phyloP scores from a whole-genome alignment of 2,797 vertebrate genomes.

The Oreochromis grahami region DNA sequence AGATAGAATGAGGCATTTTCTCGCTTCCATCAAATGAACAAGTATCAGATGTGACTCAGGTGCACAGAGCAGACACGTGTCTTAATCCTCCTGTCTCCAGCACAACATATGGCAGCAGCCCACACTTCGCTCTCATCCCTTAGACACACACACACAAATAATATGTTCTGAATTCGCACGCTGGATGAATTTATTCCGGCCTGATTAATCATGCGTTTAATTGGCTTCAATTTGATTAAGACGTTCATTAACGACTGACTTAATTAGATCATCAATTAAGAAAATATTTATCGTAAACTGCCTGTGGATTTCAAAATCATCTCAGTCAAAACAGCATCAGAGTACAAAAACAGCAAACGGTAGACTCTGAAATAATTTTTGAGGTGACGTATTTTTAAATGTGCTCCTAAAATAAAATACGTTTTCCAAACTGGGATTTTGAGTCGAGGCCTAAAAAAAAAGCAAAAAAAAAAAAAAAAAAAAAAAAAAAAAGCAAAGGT shows the following conservation, averaged over 20 bases:
- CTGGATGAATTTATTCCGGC: constrained; percentile 5
- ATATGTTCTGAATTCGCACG: constrained; percentile 3
- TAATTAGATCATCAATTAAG: constrained; percentile 39
- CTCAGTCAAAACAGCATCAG: not conserved
- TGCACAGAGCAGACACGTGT: not conserved
- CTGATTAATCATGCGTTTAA: constrained; percentile 50
- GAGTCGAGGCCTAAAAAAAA: not conserved
- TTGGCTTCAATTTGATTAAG: constrained; percentile 47
- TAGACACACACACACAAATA: not conserved
- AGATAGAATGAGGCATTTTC: not conserved
- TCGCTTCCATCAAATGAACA: not conserved
- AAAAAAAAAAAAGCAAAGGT: not conserved
- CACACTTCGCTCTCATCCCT: not conserved
- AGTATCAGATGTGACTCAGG: not conserved
- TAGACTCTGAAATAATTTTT: not conserved
- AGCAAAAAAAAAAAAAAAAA: not conserved
- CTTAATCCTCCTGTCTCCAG: not conserved
- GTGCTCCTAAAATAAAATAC: not conserved
- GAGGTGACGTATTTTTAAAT: not conserved
- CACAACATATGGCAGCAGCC: not conserved
- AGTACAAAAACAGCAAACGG: not conserved
- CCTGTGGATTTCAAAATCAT: not conserved
- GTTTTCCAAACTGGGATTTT: not conserved
- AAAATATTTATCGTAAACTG: not conserved
- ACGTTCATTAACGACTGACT: constrained; percentile 28